Evolutionary conservation across 2,888 invertebrate species (phyloP).

Genomic region (Temnothorax rugatulus): DNA sequence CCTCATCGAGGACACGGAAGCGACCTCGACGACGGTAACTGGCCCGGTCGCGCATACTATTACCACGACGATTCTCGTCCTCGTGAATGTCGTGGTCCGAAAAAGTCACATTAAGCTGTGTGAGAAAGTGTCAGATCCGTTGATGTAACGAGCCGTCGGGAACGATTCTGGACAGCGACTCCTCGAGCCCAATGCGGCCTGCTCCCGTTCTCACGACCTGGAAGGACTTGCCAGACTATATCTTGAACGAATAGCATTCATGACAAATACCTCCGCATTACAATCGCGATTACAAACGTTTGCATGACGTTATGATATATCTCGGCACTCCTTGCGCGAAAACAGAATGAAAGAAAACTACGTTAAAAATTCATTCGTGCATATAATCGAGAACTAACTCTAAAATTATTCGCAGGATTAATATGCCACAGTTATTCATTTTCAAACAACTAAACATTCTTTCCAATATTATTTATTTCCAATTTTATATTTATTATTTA

Average conservation of each 20-base stretch:
- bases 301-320: not conserved
- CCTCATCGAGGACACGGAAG: conserved; percentile 76
- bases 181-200: conserved; percentile 75
- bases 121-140: conserved; percentile 81
- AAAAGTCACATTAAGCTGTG: conserved; percentile 78
- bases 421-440: not conserved
- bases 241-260: conserved; percentile 41
- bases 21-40: conserved; percentile 73
- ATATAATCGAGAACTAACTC: not conserved
- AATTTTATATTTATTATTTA: not conserved
- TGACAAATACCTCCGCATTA: conserved; percentile 35
- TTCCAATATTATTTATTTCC: not conserved
- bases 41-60: conserved; percentile 74
- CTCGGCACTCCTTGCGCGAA: not conserved
- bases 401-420: not conserved
- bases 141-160: conserved; percentile 75
- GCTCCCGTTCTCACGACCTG: conserved; percentile 82
- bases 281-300: conserved; percentile 23
- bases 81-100: conserved; percentile 70
- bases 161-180: conserved; percentile 75
- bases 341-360: not conserved
- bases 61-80: conserved; percentile 60
- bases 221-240: conserved; percentile 56
- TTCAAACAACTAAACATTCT: not conserved
- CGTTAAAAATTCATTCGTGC: not conserved